A percentile compares a stretch with the other conserved stretches of the same genome.
phyloP scores from a whole-genome alignment of 2,797 vertebrate genomes.

The Phaenicophaeus curvirostris region DNA sequence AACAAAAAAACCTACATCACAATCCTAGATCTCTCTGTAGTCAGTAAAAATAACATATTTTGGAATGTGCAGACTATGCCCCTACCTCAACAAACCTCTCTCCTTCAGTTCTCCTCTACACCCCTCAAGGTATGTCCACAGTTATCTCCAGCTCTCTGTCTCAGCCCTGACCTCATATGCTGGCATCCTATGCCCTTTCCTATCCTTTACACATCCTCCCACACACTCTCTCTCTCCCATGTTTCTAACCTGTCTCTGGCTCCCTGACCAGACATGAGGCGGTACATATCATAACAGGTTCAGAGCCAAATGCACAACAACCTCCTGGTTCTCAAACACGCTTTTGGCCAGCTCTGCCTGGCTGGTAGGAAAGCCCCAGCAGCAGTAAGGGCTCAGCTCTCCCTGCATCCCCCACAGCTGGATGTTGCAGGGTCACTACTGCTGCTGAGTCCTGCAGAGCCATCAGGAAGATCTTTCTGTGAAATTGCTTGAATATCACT shows the following conservation, averaged over 20 bases:
- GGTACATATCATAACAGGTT: neutral
- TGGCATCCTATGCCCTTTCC: neutral
- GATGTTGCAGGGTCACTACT: neutral
- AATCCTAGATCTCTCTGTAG: neutral
- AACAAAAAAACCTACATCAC: neutral
- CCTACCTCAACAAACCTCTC: neutral
- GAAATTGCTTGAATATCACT: rapidly evolving
- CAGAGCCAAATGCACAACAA: neutral
- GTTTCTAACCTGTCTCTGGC: neutral
- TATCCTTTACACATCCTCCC: neutral
- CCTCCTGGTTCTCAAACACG: neutral
- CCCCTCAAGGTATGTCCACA: neutral
- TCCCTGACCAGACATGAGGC: neutral
- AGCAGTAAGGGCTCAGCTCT: neutral
- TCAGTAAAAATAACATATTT: neutral
- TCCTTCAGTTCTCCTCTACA: neutral
- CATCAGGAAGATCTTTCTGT: neutral
- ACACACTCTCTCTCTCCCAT: too few species aligned
- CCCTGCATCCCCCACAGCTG: neutral
- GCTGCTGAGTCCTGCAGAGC: neutral
- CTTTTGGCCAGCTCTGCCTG: neutral
- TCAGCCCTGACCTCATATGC: neutral
- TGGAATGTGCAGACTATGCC: neutral
- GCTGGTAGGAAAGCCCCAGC: neutral
- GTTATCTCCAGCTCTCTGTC: neutral